Evolutionary conservation across 2,888 invertebrate genomes (phyloP).

Genomic region (Lasioglossum vierecki): DNA sequence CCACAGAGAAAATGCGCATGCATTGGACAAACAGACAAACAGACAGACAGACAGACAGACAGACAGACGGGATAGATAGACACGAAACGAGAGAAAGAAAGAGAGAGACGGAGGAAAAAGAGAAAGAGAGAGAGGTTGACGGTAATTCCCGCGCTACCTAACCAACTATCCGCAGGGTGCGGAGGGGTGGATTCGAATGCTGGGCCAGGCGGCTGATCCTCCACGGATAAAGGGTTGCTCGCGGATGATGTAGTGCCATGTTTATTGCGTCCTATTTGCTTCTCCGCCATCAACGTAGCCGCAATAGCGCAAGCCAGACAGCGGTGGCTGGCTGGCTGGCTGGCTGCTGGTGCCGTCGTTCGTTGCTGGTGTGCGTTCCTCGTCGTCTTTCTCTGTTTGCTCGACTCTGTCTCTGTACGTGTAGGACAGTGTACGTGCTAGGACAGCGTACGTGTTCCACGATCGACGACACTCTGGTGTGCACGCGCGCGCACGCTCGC

Average conservation of each 20-base stretch:
- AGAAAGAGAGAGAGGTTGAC: not conserved
- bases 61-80: not conserved
- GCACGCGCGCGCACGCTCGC: not conserved
- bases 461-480: not conserved
- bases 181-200: constrained; percentile 48
- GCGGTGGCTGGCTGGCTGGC: constrained; percentile 14
- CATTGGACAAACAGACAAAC: constrained; percentile 4
- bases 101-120: not conserved
- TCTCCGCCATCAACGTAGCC: constrained; percentile 69
- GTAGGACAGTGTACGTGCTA: not conserved
- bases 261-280: constrained; percentile 79
- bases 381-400: not conserved
- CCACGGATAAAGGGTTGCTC: constrained; percentile 77
- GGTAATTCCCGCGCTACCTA: constrained; percentile 47
- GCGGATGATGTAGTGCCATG: constrained; percentile 78
- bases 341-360: not conserved
- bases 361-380: constrained; percentile 3
- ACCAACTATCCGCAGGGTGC: constrained; percentile 61
- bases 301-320: constrained; percentile 66
- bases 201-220: constrained; percentile 62
- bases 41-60: not conserved
- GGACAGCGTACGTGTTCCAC: constrained; percentile 1
- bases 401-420: not conserved
- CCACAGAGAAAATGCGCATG: not conserved
- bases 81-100: not conserved